These are phyloP conservation scores for Microctenopoma stevenorrisi DNA, from an alignment of 2,797 vertebrate species.

Conservation along the genomic window DNA sequence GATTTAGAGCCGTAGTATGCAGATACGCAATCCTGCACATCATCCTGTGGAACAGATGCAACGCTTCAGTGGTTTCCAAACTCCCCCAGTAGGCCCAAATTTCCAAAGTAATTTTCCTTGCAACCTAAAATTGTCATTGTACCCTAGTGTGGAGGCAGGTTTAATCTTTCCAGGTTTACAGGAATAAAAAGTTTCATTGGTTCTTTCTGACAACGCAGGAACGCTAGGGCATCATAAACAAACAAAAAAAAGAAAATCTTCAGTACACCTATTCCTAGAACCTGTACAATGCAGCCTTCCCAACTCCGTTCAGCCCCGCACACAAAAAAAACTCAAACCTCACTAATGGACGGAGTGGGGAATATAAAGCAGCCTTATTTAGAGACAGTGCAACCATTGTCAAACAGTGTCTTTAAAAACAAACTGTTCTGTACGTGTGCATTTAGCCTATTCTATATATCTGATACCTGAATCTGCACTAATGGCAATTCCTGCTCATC, in stretches of 20 bases:
- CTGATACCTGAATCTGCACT: slow-evolving; percentile 15
- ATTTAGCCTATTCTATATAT: no score
- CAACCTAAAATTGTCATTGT: slow-evolving; percentile 59
- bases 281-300: no score
- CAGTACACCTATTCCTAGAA: background rate
- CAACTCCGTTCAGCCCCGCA: background rate
- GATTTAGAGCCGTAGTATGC: slow-evolving; percentile 24
- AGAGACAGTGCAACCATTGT: background rate
- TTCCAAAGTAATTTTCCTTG: slow-evolving; percentile 67
- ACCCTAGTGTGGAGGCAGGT: slow-evolving; percentile 53
- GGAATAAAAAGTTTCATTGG: slow-evolving; percentile 35
- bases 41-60: slow-evolving; percentile 62
- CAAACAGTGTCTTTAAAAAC: no score
- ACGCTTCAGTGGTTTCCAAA: slow-evolving; percentile 54
- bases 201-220: slow-evolving; percentile 4
- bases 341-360: background rate
- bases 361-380: background rate
- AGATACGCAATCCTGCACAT: slow-evolving; percentile 47
- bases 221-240: slow-evolving; percentile 24
- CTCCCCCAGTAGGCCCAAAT: slow-evolving; percentile 50
- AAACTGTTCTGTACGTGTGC: no score
- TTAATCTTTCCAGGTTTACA: slow-evolving; percentile 30
- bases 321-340: background rate
- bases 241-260: background rate
- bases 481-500: slow-evolving; percentile 2